Conservation (phyloP, 2,797 vertebrate genomes). For the Triplophysa yarkandensis region DNA sequence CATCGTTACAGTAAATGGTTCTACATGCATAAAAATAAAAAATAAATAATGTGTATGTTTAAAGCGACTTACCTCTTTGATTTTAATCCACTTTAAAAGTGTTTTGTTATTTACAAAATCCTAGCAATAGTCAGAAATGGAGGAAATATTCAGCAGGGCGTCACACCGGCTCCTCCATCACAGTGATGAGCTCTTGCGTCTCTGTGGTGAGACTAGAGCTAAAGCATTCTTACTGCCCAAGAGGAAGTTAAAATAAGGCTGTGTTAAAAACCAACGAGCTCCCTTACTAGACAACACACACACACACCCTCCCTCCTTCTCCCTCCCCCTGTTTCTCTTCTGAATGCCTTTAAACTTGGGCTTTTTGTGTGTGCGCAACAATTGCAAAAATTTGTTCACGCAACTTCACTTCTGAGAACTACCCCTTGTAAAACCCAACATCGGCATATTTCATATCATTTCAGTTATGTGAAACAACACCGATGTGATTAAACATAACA, state of each 20-base stretch:
- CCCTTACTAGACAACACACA: not conserved
- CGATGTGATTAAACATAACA: not conserved
- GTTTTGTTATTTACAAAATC: conserved; percentile 1
- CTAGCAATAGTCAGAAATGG: not conserved
- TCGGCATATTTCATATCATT: too few relatives aligned
- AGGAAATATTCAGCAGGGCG: not conserved
- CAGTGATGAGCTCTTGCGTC: conserved; percentile 2
- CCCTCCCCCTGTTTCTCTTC: too few relatives aligned
- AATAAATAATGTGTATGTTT: not conserved
- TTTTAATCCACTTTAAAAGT: not conserved
- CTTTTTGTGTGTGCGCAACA: not conserved
- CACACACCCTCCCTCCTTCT: too few relatives aligned
- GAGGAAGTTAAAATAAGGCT: conserved; percentile 20
- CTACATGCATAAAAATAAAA: not conserved
- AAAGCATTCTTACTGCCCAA: conserved; percentile 15
- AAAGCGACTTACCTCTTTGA: conserved; percentile 22
- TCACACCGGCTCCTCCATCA: conserved; percentile 37
- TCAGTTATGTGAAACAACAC: not conserved
- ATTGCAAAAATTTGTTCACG: not conserved
- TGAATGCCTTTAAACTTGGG: not conserved
- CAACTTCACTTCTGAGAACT: conserved; percentile 13
- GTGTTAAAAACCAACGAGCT: not conserved
- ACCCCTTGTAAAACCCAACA: not conserved
- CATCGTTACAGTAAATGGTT: not conserved
- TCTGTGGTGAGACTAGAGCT: conserved; percentile 3